Evolutionary conservation across 2,113 vertebrate genomes (phyloP), one percentile per base, ranked within the genome.

Genomic region (Pluvianellus socialis): DNA sequence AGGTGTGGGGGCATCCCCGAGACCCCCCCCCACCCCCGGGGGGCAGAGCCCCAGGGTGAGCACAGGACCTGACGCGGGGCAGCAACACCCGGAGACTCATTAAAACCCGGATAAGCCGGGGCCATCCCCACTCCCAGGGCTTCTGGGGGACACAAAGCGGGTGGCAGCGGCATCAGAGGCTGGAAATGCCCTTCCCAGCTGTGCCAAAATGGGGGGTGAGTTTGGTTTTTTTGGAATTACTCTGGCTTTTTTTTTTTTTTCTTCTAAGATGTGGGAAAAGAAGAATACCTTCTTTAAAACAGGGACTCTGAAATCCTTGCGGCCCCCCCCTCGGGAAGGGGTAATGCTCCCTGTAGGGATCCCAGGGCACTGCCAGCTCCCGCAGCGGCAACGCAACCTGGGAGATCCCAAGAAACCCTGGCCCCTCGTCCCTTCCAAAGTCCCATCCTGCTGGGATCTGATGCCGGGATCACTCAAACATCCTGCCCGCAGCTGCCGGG

Each of bases 391-490:
- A 7, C 58, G 30, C 2, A 7, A 22, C 67, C 45, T 1, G 0
- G 15, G 28, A 30, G 8, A 4, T 8, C 33, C 75, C 0, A 1
- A 42, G 15, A 59, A 66, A 30, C 44, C 59, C 59, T 23, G 2
- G 2, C 45, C 8, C 28, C 45, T 58, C 28, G 0, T 18, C 49
- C 35, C 28, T 21, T 19, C 47, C 10, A 10, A 47, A 47, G 21
- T 14, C 42, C 44, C 4, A 1, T 28, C 45, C 47, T 19, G 19
- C 40, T 12, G 53, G 40, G 53, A n/a, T 63, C 40, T 7, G 33
- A 52, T 24, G 13, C 1, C 0, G 27, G 27, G 10, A 59, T 40
- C 15, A 1, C 8, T 0, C 35, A 20, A 21, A 66, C 4, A 38
- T 47, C 32, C 59, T 19, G 7, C 18, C 35, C 1, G 1, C 12